Evolutionary conservation across 2,888 invertebrate species (phyloP), one percentile per base, ranked within the genome.

Genomic region (Luperina nickerlii): DNA sequence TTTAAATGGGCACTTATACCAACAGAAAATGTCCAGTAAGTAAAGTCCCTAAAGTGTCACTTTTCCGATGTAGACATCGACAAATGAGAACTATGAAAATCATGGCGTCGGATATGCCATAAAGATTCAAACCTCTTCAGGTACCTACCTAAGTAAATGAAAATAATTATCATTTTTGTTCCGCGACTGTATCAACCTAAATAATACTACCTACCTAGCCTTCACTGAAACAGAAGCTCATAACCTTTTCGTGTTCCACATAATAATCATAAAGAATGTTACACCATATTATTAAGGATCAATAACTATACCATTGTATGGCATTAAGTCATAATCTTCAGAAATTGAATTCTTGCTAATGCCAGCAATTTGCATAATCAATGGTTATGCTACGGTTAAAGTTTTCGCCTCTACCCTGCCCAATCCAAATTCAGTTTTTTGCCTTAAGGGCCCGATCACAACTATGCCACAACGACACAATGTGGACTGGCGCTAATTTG

Each of bases 271-370:
- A 90, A 91, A 91, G 88, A 90, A 88, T 83, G 20, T 42, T 80
- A 86, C 85, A 88, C 89, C 84, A 76, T 92, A 87, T 88, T 92
- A 95, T 95, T 94, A 94, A 82, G 79, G 91, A 89, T 89, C 92
- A 89, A 92, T 91, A 91, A 90, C 91, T 89, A 86, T 86, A 89
- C 87, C 87, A 91, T 92, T 91, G 88, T 90, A 82, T 81, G 86
- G 88, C 89, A 87, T 91, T 90, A 92, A 89, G 90, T 93, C 91
- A 93, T 95, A 95, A 95, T 95, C 95, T 95, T 90, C 90, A 90
- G 91, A 95, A 95, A 96, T 95, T 95, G 94, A 96, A 95, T 95
- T 94, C 93, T 75, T 84, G 90, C 92, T 95, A 94, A 95, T 94
- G 90, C 91, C 80, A 80, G 89, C 93, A 92, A 96, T 96, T 93